Base-by-base conservation (phyloP, 64 coral and sea anemone species). In the Stylophora pistillata region DNA sequence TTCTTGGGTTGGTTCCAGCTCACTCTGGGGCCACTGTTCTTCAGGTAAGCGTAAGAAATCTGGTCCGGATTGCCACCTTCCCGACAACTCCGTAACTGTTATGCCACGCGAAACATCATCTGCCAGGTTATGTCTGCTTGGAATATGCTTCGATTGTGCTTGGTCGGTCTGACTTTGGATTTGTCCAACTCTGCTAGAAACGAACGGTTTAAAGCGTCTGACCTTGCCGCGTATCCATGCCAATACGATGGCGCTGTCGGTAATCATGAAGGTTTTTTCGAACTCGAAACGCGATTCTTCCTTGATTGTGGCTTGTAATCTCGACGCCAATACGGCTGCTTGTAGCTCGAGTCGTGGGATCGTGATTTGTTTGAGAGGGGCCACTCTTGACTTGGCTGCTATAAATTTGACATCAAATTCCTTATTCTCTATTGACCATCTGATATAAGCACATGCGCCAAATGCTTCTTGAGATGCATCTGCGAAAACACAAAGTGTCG, bases 331-430 rank as follows among this genome's bases (percentile, higher is more conserved):
- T 23, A 89, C 74, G 4, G 87, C 87, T 34, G 66, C 89, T 85
- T 84, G 88, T 30, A 90, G 65, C 66, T 91, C 70, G 4, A 91
- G 79, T 4, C 89, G 70, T 30, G 78, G 88, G 20, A 90, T 83
- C 13, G 78, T 90, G 16, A 90, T 20, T 25, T 82, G 30, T 73
- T 91, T 91, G 15, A 91, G 58, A 20, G 79, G 89, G 2, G 70
- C 78, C 32, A 91, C 79, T 91, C 70, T 85, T 25, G 80, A 84
- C 18, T 84, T 84, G 12, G 80, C 80, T 26, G 80, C 80, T n/a
- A 83, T 12, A 61, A 68, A 83, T 83, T 58, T 1, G 20, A 83
- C 20, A 26, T 65, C 56, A 26, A 28, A 55, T 0, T 60, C 4
- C 2, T n/a, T 58, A 30, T 64, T 68, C 2, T 15, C 16, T 3